Conservation (phyloP, 2,113 vertebrate species). For the Rattus norvegicus region DNA sequence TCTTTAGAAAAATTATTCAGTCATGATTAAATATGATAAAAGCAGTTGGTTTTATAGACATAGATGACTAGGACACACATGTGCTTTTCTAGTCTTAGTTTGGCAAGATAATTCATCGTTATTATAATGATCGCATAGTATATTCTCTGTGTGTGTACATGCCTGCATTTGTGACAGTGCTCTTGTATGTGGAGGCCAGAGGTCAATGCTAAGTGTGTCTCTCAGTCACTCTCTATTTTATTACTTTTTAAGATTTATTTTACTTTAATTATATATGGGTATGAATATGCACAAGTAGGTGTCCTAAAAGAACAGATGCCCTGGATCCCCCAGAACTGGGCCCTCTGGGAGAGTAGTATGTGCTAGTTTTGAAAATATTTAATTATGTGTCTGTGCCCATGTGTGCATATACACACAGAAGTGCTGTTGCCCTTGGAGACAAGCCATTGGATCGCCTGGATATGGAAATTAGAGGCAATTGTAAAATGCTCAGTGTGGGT, state of each 20-base stretch:
- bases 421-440: background rate
- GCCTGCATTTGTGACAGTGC: background rate
- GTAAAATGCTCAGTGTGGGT: background rate
- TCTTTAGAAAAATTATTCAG: slow-evolving; percentile 30
- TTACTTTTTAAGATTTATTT: background rate
- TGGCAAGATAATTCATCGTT: background rate
- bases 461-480: background rate
- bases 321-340: background rate
- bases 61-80: background rate
- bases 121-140: background rate
- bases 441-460: background rate
- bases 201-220: background rate
- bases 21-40: background rate
- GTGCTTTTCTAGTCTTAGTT: background rate
- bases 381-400: background rate
- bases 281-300: background rate
- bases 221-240: background rate
- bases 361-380: background rate
- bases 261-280: background rate
- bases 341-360: background rate
- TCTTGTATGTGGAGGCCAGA: background rate
- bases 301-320: background rate
- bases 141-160: background rate
- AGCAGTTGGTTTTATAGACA: background rate
- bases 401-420: background rate